Evolutionary conservation across 2,113 vertebrate genomes (phyloP).

Genomic region (Lepidiolamprologus cunningtoni): DNA sequence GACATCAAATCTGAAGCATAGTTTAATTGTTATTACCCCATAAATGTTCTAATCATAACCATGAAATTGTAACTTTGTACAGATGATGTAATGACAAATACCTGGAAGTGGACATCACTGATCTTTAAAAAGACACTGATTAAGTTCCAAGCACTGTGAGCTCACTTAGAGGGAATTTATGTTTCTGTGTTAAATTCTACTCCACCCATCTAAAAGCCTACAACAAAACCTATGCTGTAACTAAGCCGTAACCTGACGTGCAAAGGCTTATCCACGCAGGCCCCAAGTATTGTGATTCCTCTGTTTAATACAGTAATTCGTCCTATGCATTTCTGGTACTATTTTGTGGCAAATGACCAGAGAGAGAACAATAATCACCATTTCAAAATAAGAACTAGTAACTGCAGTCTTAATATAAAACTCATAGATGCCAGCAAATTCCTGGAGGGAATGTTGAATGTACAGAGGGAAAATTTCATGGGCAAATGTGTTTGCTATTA

Average conservation of each 20-base stretch:
- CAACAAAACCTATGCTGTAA: neutral
- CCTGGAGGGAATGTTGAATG: neutral
- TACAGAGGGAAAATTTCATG: neutral
- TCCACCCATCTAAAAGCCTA: neutral
- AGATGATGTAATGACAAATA: neutral
- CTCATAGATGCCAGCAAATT: neutral
- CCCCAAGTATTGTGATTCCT: neutral
- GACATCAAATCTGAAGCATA: neutral
- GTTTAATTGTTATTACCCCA: neutral
- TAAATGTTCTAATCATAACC: neutral
- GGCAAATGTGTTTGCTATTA: neutral
- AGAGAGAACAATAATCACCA: neutral
- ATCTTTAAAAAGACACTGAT: neutral
- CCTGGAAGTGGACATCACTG: neutral
- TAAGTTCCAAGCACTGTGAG: neutral
- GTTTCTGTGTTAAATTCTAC: neutral
- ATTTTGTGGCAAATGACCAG: neutral
- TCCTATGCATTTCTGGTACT: neutral
- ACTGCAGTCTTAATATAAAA: neutral
- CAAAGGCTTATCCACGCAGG: neutral
- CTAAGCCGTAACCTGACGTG: neutral
- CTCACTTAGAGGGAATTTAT: neutral
- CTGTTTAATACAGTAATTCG: neutral
- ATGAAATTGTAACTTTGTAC: neutral
- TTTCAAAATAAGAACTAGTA: neutral